Conservation (phyloP, 2,797 vertebrate genomes). For the Hydrophis major region DNA sequence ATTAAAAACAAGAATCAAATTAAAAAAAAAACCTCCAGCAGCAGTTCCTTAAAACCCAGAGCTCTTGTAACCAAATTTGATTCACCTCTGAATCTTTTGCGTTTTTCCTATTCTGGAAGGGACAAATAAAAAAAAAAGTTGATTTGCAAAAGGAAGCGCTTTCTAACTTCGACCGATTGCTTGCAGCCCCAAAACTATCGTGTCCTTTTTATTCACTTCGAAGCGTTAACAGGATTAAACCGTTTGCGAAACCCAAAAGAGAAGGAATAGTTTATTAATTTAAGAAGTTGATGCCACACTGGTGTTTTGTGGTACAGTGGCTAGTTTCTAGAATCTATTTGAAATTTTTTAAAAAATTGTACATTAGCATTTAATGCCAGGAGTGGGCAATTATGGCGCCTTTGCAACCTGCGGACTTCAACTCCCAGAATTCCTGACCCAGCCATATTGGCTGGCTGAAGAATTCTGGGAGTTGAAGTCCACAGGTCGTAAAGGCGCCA, state of each 20-base stretch:
- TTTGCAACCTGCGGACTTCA: neutral
- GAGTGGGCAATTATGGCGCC: neutral
- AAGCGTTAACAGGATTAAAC: conserved; percentile 49
- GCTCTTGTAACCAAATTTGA: conserved; percentile 51
- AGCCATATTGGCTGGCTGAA: neutral
- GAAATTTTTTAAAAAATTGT: neutral
- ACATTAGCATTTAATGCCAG: neutral
- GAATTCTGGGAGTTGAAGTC: neutral
- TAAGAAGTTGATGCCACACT: conserved; percentile 37
- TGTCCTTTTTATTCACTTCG: conserved; percentile 24
- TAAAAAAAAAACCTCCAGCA: conserved; percentile 17
- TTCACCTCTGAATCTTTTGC: conserved; percentile 47
- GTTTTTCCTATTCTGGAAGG: neutral
- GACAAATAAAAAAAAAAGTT: conserved; percentile 13
- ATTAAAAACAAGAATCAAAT: conserved; percentile 45
- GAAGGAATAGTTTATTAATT: conserved; percentile 40
- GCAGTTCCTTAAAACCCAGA: conserved; percentile 40
- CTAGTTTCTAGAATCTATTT: conserved; percentile 20
- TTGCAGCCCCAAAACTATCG: conserved; percentile 55
- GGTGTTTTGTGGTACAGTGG: conserved; percentile 31
- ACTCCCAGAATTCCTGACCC: neutral
- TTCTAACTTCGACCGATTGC: conserved; percentile 51
- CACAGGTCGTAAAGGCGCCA: neutral
- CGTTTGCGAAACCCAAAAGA: conserved; percentile 36
- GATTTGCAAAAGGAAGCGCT: conserved; percentile 48